Base-by-base conservation (phyloP, 2,113 vertebrate species). In the Balaeniceps rex region DNA sequence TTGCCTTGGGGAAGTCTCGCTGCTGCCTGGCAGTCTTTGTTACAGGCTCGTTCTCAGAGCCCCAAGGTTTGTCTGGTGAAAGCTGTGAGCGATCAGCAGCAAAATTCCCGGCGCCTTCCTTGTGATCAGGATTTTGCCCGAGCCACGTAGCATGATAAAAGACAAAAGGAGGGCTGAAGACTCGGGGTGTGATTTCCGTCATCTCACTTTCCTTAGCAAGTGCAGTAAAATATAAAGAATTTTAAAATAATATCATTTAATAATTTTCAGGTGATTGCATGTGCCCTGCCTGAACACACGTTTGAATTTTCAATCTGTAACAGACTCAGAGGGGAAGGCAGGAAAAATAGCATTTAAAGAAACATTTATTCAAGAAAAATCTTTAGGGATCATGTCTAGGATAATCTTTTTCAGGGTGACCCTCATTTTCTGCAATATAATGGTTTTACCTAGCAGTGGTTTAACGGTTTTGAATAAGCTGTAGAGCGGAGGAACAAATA, bases 381-480 rank as follows among this genome's bases (percentile, higher is more conserved):
- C 68, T 90, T 74, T 90, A 78, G 79, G 96, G 58, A 90, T 97
- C 82, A 68, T 60, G 47, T 55, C 71, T 86, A 55, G 71, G 87
- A 92, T 97, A 95, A 97, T 96, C 91, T 97, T 94, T 83, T 88
- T 85, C 87, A 95, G 51, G 91, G 89, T 95, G 87, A 96, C 89
- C 46, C 77, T 94, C 46, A 57, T 87, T 93, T 97, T 85, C 89
- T 92, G 40, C 68, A 81, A 55, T 71, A 75, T 78, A 94, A 83
- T 77, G 87, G 82, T 93, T 96, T 94, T 95, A 94, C 60, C 64
- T 91, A 81, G 91, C 71, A 58, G 78, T 81, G 71, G 51, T 96
- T 95, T 90, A 91, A 90, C 9, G 6, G 49, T 90, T 96, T 93
- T 93, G 91, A 92, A 93, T 93, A 97, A 94, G 58, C 91, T 38